These are phyloP conservation scores for Cataglyphis cursor DNA, from an alignment of 2,888 invertebrate species.

Conservation along the genomic window DNA sequence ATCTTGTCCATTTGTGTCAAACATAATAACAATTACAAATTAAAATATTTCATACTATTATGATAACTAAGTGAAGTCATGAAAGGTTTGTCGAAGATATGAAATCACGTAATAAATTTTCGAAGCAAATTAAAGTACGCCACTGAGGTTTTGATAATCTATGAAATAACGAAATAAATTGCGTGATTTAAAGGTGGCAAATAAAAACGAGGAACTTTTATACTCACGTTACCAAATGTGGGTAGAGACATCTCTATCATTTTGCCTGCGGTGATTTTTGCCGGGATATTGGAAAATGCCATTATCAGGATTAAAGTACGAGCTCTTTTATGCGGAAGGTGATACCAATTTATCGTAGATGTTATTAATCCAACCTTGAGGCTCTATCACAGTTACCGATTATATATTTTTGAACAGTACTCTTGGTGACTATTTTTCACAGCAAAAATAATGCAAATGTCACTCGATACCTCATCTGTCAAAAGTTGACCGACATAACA, in stretches of 20 bases:
- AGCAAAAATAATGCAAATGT: neutral
- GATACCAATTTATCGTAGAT: slow-evolving; percentile 70
- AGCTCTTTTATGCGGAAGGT: slow-evolving; percentile 64
- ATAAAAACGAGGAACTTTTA: neutral
- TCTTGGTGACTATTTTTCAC: neutral
- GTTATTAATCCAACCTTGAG: slow-evolving; percentile 24
- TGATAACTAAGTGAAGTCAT: neutral
- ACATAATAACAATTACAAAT: neutral
- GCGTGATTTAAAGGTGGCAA: neutral
- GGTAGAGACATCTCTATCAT: slow-evolving; percentile 74
- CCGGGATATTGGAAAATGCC: slow-evolving; percentile 66
- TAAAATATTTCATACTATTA: neutral
- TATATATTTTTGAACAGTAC: neutral
- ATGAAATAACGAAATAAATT: neutral
- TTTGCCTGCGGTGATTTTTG: slow-evolving; percentile 73
- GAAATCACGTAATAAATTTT: slow-evolving; percentile 22
- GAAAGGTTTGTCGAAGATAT: neutral
- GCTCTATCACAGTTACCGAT: slow-evolving; percentile 40
- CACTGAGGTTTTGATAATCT: slow-evolving; percentile 53
- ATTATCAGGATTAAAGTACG: slow-evolving; percentile 69
- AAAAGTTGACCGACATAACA: slow-evolving; percentile 71
- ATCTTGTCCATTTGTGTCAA: neutral
- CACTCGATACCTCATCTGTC: slow-evolving; percentile 63
- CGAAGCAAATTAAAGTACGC: slow-evolving; percentile 48
- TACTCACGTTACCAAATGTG: slow-evolving; percentile 74